Evolutionary conservation across 2,113 vertebrate species (phyloP), one percentile per base, ranked within the genome.

Genomic region (Panthera tigris): DNA sequence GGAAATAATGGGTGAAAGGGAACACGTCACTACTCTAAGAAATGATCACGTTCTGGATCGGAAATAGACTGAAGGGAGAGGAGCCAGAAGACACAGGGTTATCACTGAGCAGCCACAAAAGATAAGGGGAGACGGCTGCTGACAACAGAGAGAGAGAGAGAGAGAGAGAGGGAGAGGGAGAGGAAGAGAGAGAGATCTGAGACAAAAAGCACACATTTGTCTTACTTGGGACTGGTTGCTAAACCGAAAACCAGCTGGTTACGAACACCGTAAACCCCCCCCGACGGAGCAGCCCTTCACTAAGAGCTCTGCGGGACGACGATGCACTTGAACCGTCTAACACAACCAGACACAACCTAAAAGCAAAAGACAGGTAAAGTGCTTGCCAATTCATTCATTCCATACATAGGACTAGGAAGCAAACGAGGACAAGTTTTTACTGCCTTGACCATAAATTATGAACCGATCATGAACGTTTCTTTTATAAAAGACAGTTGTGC

Each of bases 11-110:
- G 10, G 74, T 84, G 81, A 81, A 71, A 93, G 15, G 94, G 52
- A 89, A 48, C 45, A 87, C 76, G 29, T 23, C 91, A 74, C 25
- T 41, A 36, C 81, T 95, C 96, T 82, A 36, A 85, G 36, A 95
- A 85, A 94, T 63, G 31, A 86, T 85, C 50, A 63, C 31, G 15
- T 48, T 87, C 31, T 93, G 5, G 23, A 21, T 14, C 61, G 55
- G 68, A 78, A 92, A 87, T 4, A 48, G 52, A 92, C n/a, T 78
- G 74, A 92, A 86, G 4, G 33, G 23, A 74, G 65, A 76, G 27
- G 31, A 76, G 73, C 36, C 31, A 74, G n/a, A 95, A 90, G 29
- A 83, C 36, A 80, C 13, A 1, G 10, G 11, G 68, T 85, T 92
- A 83, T 87, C 83, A 69, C 0, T 57, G 45, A 84, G 63, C 9